phyloP scores from a whole-genome alignment of 2,113 vertebrate genomes.

The Himantopus leucocephalus region DNA sequence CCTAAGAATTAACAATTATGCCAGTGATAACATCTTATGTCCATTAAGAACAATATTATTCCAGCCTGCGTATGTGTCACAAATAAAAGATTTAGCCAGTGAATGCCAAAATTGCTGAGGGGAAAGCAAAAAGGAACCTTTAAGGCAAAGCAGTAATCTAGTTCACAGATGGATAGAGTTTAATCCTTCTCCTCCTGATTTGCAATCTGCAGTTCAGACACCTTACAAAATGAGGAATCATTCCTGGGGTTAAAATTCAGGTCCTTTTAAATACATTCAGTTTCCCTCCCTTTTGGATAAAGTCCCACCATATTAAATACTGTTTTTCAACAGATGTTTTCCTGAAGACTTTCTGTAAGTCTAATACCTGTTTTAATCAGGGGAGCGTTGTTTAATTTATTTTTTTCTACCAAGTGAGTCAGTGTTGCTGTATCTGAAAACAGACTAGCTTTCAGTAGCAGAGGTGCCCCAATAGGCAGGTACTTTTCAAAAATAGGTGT shows the following conservation, averaged over 20 bases:
- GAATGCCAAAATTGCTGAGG: background rate
- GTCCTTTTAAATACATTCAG: background rate
- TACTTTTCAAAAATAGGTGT: conserved; percentile 62
- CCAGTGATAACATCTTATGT: background rate
- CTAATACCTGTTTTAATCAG: conserved; percentile 31
- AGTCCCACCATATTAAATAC: background rate
- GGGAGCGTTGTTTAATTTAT: conserved; percentile 15
- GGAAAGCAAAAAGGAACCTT: background rate
- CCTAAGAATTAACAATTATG: background rate
- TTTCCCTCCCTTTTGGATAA: background rate
- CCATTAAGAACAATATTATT: background rate
- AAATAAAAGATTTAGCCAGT: background rate
- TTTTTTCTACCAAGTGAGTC: conserved; percentile 6
- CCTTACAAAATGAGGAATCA: background rate
- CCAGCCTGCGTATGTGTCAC: background rate
- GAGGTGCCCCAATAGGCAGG: conserved; percentile 12
- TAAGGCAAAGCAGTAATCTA: background rate
- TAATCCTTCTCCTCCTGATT: background rate
- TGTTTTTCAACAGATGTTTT: background rate
- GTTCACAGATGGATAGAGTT: background rate
- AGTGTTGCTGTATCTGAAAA: conserved; percentile 24
- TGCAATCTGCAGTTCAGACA: background rate
- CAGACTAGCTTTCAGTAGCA: background rate
- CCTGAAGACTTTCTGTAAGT: background rate
- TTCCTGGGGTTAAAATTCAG: conserved; percentile 6